Base-by-base conservation (phyloP, 2,797 vertebrate genomes). In the Acrocephalus scirpaceus region DNA sequence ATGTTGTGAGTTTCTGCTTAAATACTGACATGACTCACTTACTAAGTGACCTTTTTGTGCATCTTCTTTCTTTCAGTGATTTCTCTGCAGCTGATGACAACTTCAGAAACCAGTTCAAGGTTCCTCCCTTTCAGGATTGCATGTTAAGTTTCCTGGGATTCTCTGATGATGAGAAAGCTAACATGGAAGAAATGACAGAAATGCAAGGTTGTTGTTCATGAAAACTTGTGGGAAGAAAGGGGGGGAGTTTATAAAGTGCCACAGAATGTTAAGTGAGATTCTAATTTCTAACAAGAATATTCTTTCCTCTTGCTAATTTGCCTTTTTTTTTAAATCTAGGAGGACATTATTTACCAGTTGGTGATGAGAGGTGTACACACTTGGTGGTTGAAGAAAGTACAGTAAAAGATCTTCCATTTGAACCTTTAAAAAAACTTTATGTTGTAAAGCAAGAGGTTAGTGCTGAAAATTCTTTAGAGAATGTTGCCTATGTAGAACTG, bases 391-490 rank as follows among this genome's bases (percentile, higher is more conserved):
- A 99, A 96, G 99, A 99, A 97, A 99, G 98, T 95, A 98, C 98
- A 32, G 97, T 99, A 18, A 99, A 99, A 98, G 99, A 99, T 66
- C 98, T 99, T 95, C 99, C 99, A 6, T 98, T 99, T 95, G 96
- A 98, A 86, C 98, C 98, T 26, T 97, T 97, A 38, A 98, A 98
- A 94, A 99, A 98, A 42, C 98, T 99, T 32, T 99, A 98, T 97
- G 98, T 99, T 80, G 99, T 99, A 45, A 99, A 99, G 95, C 99
- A 99, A 96, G 99, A 99, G 99, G 99, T 99, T 97, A 97, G 97
- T 97, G 62, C 61, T 62, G 38, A 60, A 81, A 56, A 58, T 54
- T 50, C 32, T 48, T 70, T 23, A 40, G 67, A 76, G 26, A 66
- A 17, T 51, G 9, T 19, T 75, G 18, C 36, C 26, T 56, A 1